phyloP scores from a whole-genome alignment of 1,140 invertebrate genomes.

The Episyrphus balteatus region DNA sequence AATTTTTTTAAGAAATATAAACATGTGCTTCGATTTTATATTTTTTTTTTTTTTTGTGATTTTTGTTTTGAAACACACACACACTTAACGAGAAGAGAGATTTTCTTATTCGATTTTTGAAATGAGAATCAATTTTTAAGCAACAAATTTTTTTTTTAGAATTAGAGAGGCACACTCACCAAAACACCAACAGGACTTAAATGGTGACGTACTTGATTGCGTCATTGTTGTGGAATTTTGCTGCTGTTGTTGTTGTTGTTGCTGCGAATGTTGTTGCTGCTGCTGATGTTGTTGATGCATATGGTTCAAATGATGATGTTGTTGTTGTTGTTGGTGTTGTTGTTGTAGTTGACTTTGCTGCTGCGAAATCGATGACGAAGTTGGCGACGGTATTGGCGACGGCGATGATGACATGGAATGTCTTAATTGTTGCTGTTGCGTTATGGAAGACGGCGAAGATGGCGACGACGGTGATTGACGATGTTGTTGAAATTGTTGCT shows the following conservation, averaged over 20 bases:
- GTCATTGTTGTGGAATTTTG: neutral
- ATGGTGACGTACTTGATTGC: slow-evolving; percentile 7
- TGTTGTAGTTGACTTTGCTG: slow-evolving; percentile 7
- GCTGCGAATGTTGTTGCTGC: slow-evolving; percentile 7
- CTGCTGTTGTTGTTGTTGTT: slow-evolving; percentile 9
- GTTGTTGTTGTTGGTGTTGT: slow-evolving; percentile 2
- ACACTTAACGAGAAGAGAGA: too few relatives aligned
- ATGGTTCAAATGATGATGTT: neutral
- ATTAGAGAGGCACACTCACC: slow-evolving; percentile 16
- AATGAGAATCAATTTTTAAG: too few relatives aligned
- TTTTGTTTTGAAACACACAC: slow-evolving; percentile 9
- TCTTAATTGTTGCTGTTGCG: slow-evolving; percentile 5
- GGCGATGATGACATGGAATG: slow-evolving; percentile 8
- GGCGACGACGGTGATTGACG: too few relatives aligned
- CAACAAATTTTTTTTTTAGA: too few relatives aligned
- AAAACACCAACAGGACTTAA: slow-evolving; percentile 36
- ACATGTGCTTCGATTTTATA: neutral
- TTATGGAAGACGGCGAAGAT: too few relatives aligned
- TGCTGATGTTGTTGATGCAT: slow-evolving; percentile 7
- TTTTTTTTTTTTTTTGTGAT: slow-evolving; percentile 12
- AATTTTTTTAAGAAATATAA: neutral
- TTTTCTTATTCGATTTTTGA: too few relatives aligned
- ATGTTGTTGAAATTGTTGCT: slow-evolving; percentile 1
- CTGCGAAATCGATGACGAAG: slow-evolving; percentile 6
- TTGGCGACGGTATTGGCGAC: slow-evolving; percentile 4